phyloP scores from a whole-genome alignment of 2,888 invertebrate species.

The Agonopterix subpropinquella region DNA sequence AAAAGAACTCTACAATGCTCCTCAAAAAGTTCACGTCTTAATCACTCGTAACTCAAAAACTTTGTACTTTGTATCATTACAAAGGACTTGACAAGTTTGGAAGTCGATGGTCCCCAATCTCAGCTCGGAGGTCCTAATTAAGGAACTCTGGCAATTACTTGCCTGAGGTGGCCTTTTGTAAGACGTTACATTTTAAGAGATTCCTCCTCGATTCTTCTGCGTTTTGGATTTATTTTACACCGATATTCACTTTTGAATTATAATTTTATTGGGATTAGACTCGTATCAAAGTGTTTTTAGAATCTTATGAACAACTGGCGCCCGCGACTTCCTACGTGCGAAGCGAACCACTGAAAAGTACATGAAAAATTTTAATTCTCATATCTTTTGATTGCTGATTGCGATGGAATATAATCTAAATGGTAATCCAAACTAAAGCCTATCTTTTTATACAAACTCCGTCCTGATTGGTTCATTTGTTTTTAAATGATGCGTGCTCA shows the following conservation, averaged over 20 bases:
- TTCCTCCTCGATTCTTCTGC: background rate
- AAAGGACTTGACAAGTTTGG: conserved; percentile 3
- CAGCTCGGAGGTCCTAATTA: conserved; percentile 41
- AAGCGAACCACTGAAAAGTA: too few relatives aligned
- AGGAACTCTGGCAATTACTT: conserved; percentile 46
- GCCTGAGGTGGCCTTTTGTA: conserved; percentile 32
- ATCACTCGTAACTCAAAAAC: conserved; percentile 34
- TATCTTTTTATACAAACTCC: too few relatives aligned
- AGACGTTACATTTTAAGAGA: conserved; percentile 8
- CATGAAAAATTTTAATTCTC: too few relatives aligned
- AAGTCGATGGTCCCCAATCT: conserved; percentile 11
- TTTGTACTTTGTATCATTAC: conserved; percentile 38
- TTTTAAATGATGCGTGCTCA: too few relatives aligned
- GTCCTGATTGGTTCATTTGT: too few relatives aligned
- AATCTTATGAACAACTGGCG: too few relatives aligned
- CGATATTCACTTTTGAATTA: background rate
- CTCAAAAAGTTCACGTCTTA: conserved; percentile 13
- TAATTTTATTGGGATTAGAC: too few relatives aligned
- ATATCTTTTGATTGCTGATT: too few relatives aligned
- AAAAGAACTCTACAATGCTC: background rate
- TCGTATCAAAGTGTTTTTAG: too few relatives aligned
- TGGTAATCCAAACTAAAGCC: too few relatives aligned
- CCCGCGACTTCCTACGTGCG: too few relatives aligned
- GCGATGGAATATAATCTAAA: too few relatives aligned
- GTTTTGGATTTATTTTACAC: background rate